phyloP scores from a whole-genome alignment of 2,888 invertebrate genomes.

The Sialis fuliginosa region DNA sequence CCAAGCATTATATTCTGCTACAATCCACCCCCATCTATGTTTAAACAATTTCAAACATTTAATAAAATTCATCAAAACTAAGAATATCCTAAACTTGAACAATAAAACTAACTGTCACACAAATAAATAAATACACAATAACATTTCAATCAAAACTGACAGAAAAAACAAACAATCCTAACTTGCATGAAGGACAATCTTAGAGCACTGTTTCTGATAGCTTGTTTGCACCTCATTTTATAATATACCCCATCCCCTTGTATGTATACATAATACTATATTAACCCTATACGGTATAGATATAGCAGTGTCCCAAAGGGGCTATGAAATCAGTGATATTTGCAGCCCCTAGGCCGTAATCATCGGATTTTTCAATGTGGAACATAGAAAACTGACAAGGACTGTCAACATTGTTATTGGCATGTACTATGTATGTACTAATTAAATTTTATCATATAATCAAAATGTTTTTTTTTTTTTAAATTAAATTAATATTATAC shows the following conservation, averaged over 20 bases:
- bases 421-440: too few species aligned
- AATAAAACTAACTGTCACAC: not conserved
- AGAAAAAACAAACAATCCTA: not conserved
- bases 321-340: slow-evolving; percentile 50
- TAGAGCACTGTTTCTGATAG: not conserved
- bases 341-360: slow-evolving; percentile 31
- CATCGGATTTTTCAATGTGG: slow-evolving; percentile 10
- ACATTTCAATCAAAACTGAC: not conserved
- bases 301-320: slow-evolving; percentile 29
- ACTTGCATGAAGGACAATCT: not conserved
- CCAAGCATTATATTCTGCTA: too few species aligned
- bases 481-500: too few species aligned
- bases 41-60: too few species aligned
- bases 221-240: not conserved
- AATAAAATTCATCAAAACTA: too few species aligned
- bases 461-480: too few species aligned
- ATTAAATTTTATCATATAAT: too few species aligned
- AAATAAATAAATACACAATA: not conserved
- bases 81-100: not conserved
- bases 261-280: not conserved
- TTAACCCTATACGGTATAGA: not conserved
- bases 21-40: too few species aligned
- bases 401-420: too few species aligned
- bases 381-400: not conserved
- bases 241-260: not conserved